phyloP scores from a whole-genome alignment of 2,888 invertebrate species.

The Taenaris catops region DNA sequence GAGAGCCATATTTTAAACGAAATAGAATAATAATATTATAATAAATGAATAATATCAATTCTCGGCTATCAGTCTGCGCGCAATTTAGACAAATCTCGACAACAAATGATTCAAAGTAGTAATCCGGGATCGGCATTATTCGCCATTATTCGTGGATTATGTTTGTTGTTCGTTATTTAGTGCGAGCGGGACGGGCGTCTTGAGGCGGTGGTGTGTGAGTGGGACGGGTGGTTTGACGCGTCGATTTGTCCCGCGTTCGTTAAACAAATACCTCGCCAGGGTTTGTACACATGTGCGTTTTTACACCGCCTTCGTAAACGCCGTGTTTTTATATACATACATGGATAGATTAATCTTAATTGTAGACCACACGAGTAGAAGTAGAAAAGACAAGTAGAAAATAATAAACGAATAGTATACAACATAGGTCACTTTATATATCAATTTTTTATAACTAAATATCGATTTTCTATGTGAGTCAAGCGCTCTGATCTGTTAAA shows the following conservation, averaged over 20 bases:
- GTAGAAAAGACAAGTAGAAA: too few species aligned
- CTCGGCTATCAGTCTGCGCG: conserved; percentile 14
- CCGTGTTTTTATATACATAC: too few species aligned
- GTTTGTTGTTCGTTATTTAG: conserved; percentile 42
- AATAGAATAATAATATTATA: conserved; percentile 4
- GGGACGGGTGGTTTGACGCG: conserved; percentile 35
- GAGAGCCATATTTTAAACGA: too few species aligned
- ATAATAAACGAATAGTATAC: too few species aligned
- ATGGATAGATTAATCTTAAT: too few species aligned
- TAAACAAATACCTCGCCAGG: conserved; percentile 41
- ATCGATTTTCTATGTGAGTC: too few species aligned
- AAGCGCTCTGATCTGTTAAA: too few species aligned
- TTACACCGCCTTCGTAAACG: too few species aligned
- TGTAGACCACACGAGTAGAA: too few species aligned
- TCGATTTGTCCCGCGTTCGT: conserved; percentile 46
- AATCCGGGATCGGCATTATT: conserved; percentile 32
- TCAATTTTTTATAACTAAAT: too few species aligned
- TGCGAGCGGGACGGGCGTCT: conserved; percentile 31
- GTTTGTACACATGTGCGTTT: conserved; percentile 17
- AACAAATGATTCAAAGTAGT: conserved; percentile 23
- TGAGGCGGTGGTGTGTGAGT: conserved; percentile 26
- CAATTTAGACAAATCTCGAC: conserved; percentile 21
- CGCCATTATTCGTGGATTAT: conserved; percentile 43
- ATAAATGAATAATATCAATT: conserved; percentile 21
- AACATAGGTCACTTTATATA: too few species aligned